Evolutionary conservation across 2,113 vertebrate genomes (phyloP).

Genomic region (Ornithorhynchus anatinus): DNA sequence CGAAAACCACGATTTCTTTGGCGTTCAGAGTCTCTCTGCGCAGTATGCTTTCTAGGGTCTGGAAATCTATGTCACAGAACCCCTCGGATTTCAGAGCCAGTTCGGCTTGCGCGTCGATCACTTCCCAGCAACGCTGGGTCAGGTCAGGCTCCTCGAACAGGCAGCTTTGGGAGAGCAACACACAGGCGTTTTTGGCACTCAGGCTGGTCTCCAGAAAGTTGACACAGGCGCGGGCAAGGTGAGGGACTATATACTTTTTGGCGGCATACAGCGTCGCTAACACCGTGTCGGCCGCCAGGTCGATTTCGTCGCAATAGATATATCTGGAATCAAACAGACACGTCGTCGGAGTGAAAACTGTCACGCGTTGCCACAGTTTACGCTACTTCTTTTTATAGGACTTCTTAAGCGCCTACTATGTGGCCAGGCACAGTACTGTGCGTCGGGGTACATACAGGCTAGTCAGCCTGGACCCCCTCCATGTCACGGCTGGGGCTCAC

Average conservation of each 20-base stretch:
- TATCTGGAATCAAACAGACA: constrained; percentile 79
- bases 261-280: constrained; percentile 95
- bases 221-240: constrained; percentile 94
- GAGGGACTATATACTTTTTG: constrained; percentile 98
- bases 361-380: too few species aligned
- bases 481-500: too few species aligned
- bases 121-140: constrained; percentile 98
- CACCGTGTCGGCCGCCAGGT: constrained; percentile 94
- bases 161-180: constrained; percentile 96
- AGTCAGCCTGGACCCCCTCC: too few species aligned
- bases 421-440: too few species aligned
- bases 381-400: too few species aligned
- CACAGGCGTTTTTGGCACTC: constrained; percentile 95
- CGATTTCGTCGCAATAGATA: constrained; percentile 97
- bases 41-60: constrained; percentile 96
- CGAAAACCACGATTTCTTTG: constrained; percentile 97
- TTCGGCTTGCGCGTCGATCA: constrained; percentile 96
- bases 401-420: too few species aligned
- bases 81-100: constrained; percentile 94
- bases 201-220: constrained; percentile 97
- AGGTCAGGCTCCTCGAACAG: constrained; percentile 96
- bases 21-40: constrained; percentile 94
- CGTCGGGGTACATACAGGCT: too few species aligned
- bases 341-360: too few species aligned
- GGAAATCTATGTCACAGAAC: constrained; percentile 96